Percentiles rank a stretch among this genome's conserved stretches.
These are phyloP conservation scores for Oncorhynchus tshawytscha DNA, from an alignment of 2,113 vertebrate species.

Conservation along the genomic window DNA sequence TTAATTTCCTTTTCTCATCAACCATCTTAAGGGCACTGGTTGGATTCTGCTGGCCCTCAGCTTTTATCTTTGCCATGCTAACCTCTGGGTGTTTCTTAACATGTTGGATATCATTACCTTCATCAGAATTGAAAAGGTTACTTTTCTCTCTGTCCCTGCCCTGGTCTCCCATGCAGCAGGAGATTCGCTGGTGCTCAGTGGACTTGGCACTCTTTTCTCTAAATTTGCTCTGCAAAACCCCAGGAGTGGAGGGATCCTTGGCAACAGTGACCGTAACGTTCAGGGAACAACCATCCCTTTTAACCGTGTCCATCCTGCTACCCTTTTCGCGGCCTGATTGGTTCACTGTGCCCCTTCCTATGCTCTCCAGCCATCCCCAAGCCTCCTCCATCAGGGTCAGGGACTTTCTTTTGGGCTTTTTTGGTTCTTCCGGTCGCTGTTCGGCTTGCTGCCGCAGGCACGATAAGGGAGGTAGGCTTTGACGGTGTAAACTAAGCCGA, in stretches of 20 bases:
- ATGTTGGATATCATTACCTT: conserved; percentile 37
- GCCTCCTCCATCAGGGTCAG: conserved; percentile 75
- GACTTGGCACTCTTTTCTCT: conserved; percentile 44
- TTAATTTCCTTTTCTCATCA: conserved; percentile 51
- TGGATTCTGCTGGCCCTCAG: not conserved
- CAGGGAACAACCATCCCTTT: conserved; percentile 43
- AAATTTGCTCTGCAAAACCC: conserved; percentile 26
- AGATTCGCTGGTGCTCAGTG: conserved; percentile 53
- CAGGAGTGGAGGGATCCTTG: conserved; percentile 27
- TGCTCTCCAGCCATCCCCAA: conserved; percentile 74
- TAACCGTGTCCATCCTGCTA: conserved; percentile 46
- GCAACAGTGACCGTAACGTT: conserved; percentile 27
- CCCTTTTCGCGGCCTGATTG: conserved; percentile 59
- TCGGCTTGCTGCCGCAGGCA: conserved; percentile 43
- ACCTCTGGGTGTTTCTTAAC: conserved; percentile 22
- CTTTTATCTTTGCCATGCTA: not conserved
- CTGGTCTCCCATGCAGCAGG: conserved; percentile 62
- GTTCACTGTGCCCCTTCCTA: conserved; percentile 66
- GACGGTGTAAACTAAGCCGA: conserved; percentile 54
- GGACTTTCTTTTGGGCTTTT: conserved; percentile 75
- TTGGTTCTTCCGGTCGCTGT: conserved; percentile 46
- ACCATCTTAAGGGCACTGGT: not conserved
- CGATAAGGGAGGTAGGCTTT: conserved; percentile 70
- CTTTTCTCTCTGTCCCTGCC: conserved; percentile 4
- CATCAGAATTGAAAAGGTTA: not conserved